Evolutionary conservation across 1,140 invertebrate genomes (phyloP).

Genomic region (Panulirus ornatus): DNA sequence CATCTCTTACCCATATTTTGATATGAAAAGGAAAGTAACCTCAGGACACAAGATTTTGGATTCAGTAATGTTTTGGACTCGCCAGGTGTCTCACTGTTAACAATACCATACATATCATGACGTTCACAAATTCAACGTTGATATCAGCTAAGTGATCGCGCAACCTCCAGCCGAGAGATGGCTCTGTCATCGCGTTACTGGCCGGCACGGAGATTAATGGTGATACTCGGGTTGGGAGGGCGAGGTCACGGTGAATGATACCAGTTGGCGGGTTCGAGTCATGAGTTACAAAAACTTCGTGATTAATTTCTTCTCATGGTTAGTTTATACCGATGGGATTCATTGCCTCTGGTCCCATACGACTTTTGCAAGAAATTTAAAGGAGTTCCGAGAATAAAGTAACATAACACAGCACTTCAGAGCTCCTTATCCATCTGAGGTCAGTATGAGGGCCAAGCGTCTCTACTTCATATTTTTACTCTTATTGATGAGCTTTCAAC

Average conservation of each 20-base stretch:
- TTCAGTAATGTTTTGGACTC: too few species aligned
- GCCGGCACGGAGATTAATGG: conserved; percentile 47
- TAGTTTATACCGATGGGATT: not conserved
- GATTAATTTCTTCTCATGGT: not conserved
- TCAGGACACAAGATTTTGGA: too few species aligned
- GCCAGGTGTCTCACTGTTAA: too few species aligned
- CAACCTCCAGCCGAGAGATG: conserved; percentile 54
- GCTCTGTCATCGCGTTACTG: conserved; percentile 55
- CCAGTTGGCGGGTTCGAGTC: not conserved
- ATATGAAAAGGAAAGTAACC: too few species aligned
- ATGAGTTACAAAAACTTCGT: not conserved
- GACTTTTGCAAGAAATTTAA: too few species aligned
- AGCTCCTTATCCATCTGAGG: not conserved
- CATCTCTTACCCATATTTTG: too few species aligned
- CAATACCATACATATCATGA: conserved; percentile 8
- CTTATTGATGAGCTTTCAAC: conserved; percentile 32
- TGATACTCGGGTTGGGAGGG: conserved; percentile 29
- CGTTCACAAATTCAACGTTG: conserved; percentile 26
- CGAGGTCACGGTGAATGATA: not conserved
- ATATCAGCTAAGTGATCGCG: conserved; percentile 37
- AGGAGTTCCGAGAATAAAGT: too few species aligned
- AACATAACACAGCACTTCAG: not conserved
- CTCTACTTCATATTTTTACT: conserved; percentile 37
- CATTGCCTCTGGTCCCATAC: not conserved
- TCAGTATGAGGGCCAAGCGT: too few species aligned